These are phyloP conservation scores for Theodoxus fluviatilis DNA, from an alignment of 2,888 invertebrate genomes.

Conservation along the genomic window DNA sequence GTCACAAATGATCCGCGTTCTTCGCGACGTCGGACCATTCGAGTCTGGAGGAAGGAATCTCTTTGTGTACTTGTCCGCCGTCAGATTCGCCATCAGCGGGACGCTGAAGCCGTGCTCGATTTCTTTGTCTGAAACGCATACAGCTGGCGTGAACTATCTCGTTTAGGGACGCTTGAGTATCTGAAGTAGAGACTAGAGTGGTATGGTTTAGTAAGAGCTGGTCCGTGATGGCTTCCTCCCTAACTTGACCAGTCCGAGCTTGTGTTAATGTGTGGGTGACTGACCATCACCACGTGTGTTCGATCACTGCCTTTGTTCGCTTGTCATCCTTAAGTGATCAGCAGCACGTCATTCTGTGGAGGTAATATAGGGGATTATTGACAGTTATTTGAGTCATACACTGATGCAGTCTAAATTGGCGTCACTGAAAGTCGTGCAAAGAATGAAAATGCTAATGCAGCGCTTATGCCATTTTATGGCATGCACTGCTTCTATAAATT, in stretches of 20 bases:
- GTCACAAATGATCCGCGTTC: too few species aligned
- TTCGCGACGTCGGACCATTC: too few species aligned
- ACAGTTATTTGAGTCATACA: background rate
- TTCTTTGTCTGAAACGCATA: too few species aligned
- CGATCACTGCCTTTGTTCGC: conserved; percentile 10
- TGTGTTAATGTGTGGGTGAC: too few species aligned
- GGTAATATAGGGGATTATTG: background rate
- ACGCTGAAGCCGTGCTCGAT: conserved; percentile 14
- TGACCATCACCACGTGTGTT: too few species aligned
- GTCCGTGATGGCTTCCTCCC: too few species aligned
- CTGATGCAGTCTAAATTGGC: background rate
- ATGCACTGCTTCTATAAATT: background rate
- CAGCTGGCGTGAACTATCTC: too few species aligned
- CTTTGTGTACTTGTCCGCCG: conserved; percentile 16
- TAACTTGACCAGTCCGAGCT: too few species aligned
- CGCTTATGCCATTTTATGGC: background rate
- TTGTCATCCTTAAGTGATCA: conserved; percentile 19
- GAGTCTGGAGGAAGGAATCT: too few species aligned
- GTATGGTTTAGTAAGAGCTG: too few species aligned
- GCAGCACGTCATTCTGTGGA: background rate
- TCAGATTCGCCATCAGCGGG: conserved; percentile 7
- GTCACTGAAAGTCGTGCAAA: background rate
- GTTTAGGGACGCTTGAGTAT: too few species aligned
- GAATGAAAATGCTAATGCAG: background rate
- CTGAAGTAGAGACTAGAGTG: too few species aligned